Conservation (phyloP, 2,113 vertebrate genomes). For the Clinocottus analis region DNA sequence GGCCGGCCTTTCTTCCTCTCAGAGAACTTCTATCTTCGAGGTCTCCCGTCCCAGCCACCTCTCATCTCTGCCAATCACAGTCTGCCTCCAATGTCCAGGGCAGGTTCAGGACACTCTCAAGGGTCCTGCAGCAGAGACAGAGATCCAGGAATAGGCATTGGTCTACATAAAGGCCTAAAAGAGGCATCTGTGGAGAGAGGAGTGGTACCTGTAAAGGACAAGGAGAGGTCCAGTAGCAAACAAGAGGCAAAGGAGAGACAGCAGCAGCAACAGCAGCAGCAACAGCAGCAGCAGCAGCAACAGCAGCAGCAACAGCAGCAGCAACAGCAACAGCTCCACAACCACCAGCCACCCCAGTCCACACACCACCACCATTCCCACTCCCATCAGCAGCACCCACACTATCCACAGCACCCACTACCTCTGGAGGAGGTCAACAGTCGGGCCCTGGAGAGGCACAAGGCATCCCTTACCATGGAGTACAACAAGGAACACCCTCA, state of each 20-base stretch:
- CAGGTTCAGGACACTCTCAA: conserved; percentile 86
- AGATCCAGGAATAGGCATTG: conserved; percentile 81
- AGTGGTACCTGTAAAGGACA: conserved; percentile 87
- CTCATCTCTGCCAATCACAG: conserved; percentile 91
- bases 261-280: conserved; percentile 65
- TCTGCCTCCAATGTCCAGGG: conserved; percentile 89
- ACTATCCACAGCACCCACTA: conserved; percentile 77
- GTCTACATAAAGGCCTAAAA: conserved; percentile 88
- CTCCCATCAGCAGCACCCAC: conserved; percentile 85
- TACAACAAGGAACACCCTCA: conserved; percentile 88
- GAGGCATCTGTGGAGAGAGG: conserved; percentile 85
- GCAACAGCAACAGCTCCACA: conserved; percentile 56
- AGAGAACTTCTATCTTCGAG: conserved; percentile 98
- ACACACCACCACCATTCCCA: conserved; percentile 85
- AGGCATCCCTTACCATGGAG: conserved; percentile 84
- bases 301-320: conserved; percentile 74
- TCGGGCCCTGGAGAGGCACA: conserved; percentile 87
- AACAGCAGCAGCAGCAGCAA: conserved; percentile 37
- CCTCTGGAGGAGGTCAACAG: conserved; percentile 84
- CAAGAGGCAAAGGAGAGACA: conserved; percentile 87
- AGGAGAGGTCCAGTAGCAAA: conserved; percentile 87
- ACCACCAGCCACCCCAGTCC: conserved; percentile 86
- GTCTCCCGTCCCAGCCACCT: conserved; percentile 92
- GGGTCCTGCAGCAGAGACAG: conserved; percentile 92
- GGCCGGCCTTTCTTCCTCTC: conserved; percentile 35